phyloP scores from a whole-genome alignment of 2,888 invertebrate genomes.

The Orthosia cruda region DNA sequence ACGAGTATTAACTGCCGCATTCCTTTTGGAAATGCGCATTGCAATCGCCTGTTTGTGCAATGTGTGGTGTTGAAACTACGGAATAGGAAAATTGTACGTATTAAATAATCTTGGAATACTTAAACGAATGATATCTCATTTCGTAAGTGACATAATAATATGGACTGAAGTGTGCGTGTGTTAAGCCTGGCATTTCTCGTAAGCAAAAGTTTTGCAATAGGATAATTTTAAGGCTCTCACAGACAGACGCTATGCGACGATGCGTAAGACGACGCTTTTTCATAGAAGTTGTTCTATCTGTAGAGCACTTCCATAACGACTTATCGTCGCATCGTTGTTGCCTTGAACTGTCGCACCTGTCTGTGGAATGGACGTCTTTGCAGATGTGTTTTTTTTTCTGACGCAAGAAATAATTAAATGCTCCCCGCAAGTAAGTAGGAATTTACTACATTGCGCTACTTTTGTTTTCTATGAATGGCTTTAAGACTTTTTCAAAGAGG shows the following conservation, averaged over 20 bases:
- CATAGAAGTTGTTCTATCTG: neutral
- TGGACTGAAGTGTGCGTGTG: neutral
- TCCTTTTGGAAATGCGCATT: constrained; percentile 55
- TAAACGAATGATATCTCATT: constrained; percentile 39
- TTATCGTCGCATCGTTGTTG: neutral
- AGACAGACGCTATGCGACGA: neutral
- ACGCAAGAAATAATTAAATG: neutral
- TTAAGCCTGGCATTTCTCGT: neutral
- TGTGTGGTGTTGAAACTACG: constrained; percentile 60
- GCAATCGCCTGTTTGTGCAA: constrained; percentile 63
- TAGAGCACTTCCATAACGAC: no score
- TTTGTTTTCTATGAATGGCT: no score
- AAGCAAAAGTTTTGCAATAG: constrained; percentile 6
- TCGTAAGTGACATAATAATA: constrained; percentile 5
- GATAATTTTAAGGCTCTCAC: neutral
- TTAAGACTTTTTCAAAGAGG: no score
- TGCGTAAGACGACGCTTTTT: neutral
- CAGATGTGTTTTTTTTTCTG: neutral
- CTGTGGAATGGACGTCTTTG: neutral
- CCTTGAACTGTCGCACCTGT: neutral
- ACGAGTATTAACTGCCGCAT: constrained; percentile 71
- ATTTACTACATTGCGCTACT: no score
- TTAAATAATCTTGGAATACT: constrained; percentile 32
- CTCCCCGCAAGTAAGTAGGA: no score
- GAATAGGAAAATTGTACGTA: constrained; percentile 50